Base-by-base conservation (phyloP, 1,140 invertebrate species). In the Drosophila aff. region DNA sequence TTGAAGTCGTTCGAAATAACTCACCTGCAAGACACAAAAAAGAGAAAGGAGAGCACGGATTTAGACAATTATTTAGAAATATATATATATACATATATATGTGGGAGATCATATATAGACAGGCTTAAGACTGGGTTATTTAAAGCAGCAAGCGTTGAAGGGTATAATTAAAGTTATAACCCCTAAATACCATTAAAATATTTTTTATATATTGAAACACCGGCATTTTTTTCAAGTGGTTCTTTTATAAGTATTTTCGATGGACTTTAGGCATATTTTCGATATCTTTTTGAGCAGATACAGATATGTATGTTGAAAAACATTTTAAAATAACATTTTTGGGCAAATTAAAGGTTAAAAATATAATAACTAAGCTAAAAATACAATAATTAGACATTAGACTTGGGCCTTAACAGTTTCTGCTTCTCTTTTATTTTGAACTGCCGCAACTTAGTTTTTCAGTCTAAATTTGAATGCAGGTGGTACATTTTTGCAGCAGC, bases 1-100 rank as follows among this genome's bases (percentile, higher is more conserved):
- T 85, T 77, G 23, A 73, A 72, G 68, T 72, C 63, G 66, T 57
- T 58, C 50, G 66, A 36, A 72, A 72, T 71, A 73, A 73, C 82
- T 84, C 82, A 86, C 82, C 82, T 84, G 81, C 49, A 81, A 79
- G 28, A 64, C 59, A 58, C 41, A 57, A 67, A 58, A 55, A 75
- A 68, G 57, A 41, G 33, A 62, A 65, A 68, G 62, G 62, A 82
- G 28, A n/a, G 28, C 43, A 58, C 43, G 53, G 44, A 78, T 67
- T 67, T 7, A 23, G 18, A 15, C 18, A 47, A 31, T 23, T 47
- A 28, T 55, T 55, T 68, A 16, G 10, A 55, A 15, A n/a, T 9
- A 28, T 11, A 18, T 21, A 31, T 11, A 33, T 7, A 31, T 23
- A 23, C 3, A 55, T n/a, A 26, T 9, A 28, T 11, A 28, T 21